Percentiles rank a stretch among this genome's conserved stretches.
Evolutionary conservation across 1,140 invertebrate species (phyloP).

Genomic region (Brachionus rubens): DNA sequence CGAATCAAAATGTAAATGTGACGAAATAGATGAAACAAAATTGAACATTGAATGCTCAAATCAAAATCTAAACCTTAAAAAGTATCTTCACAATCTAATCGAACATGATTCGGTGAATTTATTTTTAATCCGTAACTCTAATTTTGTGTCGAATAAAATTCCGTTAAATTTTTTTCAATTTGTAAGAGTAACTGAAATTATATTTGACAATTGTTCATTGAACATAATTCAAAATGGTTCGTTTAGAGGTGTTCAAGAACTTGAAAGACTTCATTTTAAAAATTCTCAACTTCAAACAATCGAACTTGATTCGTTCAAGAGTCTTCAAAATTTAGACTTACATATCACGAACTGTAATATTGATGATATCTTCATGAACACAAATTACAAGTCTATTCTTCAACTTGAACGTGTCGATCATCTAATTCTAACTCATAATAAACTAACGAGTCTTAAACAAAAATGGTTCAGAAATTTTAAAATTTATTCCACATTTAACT

Average conservation of each 20-base stretch:
- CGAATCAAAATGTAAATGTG: not conserved
- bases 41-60: not conserved
- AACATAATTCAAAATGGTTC: too few relatives aligned
- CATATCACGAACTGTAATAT: not conserved
- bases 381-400: not conserved
- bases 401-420: not conserved
- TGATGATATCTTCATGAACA: slow-evolving; percentile 5
- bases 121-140: not conserved
- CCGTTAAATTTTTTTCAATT: not conserved
- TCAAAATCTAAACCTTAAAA: not conserved
- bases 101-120: not conserved
- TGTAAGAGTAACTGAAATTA: too few relatives aligned
- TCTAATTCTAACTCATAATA: slow-evolving; percentile 6
- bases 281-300: too few relatives aligned
- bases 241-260: too few relatives aligned
- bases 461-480: slow-evolving; percentile 25
- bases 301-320: too few relatives aligned
- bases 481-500: not conserved
- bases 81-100: not conserved
- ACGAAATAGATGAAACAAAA: not conserved
- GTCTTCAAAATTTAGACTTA: not conserved
- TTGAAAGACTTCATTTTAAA: too few relatives aligned
- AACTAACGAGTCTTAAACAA: not conserved
- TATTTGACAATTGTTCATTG: too few relatives aligned
- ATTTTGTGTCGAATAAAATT: not conserved